These are phyloP conservation scores for Drosophila testacea DNA, from an alignment of 2,888 invertebrate species.

Conservation along the genomic window DNA sequence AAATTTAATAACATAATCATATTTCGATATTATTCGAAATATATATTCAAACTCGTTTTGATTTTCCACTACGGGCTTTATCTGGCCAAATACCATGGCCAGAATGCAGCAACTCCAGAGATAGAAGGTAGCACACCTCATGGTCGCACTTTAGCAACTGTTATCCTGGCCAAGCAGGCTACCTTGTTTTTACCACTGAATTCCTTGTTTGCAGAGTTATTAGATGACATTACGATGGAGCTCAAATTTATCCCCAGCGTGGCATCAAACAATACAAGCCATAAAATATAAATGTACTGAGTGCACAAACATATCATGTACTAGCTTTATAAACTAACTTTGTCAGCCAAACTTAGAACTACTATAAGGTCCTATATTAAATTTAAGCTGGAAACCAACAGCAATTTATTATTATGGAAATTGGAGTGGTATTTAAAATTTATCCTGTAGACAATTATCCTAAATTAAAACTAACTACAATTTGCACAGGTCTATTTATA, in stretches of 20 bases:
- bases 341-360: too few species aligned
- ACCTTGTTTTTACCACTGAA: not conserved
- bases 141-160: constrained; percentile 31
- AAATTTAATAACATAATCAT: not conserved
- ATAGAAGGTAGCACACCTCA: constrained; percentile 23
- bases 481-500: too few species aligned
- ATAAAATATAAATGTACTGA: not conserved
- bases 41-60: not conserved
- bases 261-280: not conserved
- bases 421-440: too few species aligned
- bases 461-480: too few species aligned
- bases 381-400: too few species aligned
- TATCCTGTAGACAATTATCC: too few species aligned
- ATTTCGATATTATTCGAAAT: not conserved
- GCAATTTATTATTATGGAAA: too few species aligned
- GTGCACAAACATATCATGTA: not conserved
- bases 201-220: constrained; percentile 34
- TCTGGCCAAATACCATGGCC: not conserved
- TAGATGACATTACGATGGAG: constrained; percentile 14
- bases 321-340: not conserved
- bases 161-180: too few species aligned
- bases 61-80: constrained; percentile 5
- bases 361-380: not conserved
- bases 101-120: constrained; percentile 13
- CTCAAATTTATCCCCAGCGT: not conserved